phyloP scores from a whole-genome alignment of 2,113 vertebrate species.

The Datnioides undecimradiatus region DNA sequence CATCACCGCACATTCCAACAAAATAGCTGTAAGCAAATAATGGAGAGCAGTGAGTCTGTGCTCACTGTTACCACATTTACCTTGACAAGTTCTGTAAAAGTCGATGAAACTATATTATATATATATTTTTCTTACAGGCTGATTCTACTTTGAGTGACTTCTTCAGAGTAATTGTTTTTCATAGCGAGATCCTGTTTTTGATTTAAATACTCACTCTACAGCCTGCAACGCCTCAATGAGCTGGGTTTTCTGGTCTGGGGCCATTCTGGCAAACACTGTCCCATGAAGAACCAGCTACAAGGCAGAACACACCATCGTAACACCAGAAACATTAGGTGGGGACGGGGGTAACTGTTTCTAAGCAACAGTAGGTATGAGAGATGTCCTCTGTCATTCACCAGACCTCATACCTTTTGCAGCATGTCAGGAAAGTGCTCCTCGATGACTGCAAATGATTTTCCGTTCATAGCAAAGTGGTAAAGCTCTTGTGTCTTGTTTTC shows the following conservation, averaged over 20 bases:
- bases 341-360: background rate
- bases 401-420: conserved; percentile 89
- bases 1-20: conserved; percentile 98
- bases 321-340: background rate
- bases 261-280: conserved; percentile 98
- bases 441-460: conserved; percentile 95
- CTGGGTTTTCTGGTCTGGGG: conserved; percentile 97
- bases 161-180: background rate
- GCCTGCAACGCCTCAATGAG: conserved; percentile 94
- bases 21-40: conserved; percentile 88
- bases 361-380: background rate
- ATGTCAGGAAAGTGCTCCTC: conserved; percentile 96
- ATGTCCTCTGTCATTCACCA: background rate
- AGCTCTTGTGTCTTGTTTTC: conserved; percentile 81
- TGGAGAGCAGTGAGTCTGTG: conserved; percentile 27
- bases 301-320: conserved; percentile 4
- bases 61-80: background rate
- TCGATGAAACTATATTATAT: no score
- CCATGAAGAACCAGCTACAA: conserved; percentile 92
- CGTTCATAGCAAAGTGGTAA: conserved; percentile 97
- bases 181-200: background rate
- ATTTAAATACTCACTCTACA: conserved; percentile 91
- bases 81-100: background rate
- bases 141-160: no score
- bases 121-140: background rate